Percentiles rank a stretch among this genome's conserved stretches.
Conservation (phyloP, 2,888 invertebrate genomes). For the Hesperia comma region DNA sequence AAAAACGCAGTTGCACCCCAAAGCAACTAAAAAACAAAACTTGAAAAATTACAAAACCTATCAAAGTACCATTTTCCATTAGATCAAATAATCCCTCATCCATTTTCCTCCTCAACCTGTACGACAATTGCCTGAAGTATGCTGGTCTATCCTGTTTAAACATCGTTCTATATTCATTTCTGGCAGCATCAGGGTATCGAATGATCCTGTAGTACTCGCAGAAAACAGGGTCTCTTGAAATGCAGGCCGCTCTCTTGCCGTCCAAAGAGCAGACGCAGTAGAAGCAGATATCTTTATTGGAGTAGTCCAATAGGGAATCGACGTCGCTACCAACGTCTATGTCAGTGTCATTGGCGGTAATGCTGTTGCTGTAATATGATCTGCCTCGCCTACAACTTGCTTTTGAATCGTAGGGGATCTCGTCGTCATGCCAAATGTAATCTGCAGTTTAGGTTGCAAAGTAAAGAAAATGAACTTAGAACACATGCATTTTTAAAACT, state of each 20-base stretch:
- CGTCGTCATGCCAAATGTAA: constrained; percentile 74
- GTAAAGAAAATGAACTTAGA: neutral
- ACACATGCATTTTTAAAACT: neutral
- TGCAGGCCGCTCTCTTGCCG: constrained; percentile 55
- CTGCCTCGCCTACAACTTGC: constrained; percentile 62
- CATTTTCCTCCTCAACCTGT: constrained; percentile 70
- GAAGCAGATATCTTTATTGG: constrained; percentile 53
- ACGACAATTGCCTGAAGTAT: constrained; percentile 66
- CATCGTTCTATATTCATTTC: constrained; percentile 54
- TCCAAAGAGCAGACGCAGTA: constrained; percentile 64
- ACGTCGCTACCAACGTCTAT: constrained; percentile 56
- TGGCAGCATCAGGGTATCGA: constrained; percentile 45
- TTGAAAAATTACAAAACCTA: constrained; percentile 9
- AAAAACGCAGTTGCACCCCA: constrained; percentile 17
- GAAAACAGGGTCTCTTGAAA: constrained; percentile 57
- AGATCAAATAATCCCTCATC: constrained; percentile 63
- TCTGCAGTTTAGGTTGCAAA: constrained; percentile 52
- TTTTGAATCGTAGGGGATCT: constrained; percentile 64
- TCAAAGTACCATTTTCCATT: constrained; percentile 59
- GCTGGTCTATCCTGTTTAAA: constrained; percentile 65
- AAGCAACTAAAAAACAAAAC: constrained; percentile 7
- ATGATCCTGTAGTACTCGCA: constrained; percentile 63
- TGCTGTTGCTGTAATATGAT: constrained; percentile 69
- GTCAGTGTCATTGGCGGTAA: constrained; percentile 59
- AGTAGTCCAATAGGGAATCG: constrained; percentile 59